phyloP scores from a whole-genome alignment of 2,797 vertebrate species.

The Eulemur albifrons region DNA sequence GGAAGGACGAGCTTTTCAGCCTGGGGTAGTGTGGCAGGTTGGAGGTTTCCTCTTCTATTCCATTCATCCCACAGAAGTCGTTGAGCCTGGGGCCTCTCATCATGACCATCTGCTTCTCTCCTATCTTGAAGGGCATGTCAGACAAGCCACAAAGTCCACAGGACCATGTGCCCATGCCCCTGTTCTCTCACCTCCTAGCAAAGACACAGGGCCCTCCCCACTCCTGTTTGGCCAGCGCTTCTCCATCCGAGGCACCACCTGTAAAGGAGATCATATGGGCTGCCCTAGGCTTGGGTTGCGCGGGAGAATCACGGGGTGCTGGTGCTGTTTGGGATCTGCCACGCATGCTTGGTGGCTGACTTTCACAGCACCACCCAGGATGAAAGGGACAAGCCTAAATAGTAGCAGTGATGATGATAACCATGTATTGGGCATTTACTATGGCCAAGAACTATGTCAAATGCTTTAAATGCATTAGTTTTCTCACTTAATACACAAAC shows the following conservation, averaged over 20 bases:
- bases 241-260: background rate
- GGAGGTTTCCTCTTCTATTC: slow-evolving; percentile 1
- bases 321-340: background rate
- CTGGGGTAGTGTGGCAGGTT: background rate
- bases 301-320: background rate
- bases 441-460: background rate
- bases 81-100: background rate
- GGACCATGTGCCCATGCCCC: background rate
- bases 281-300: background rate
- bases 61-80: background rate
- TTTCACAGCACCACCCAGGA: background rate
- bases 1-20: background rate
- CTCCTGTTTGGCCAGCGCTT: background rate
- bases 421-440: background rate
- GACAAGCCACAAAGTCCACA: background rate
- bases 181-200: background rate
- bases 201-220: background rate
- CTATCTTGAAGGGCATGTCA: background rate
- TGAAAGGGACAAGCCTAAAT: background rate
- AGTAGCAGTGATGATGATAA: background rate
- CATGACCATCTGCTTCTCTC: slow-evolving; percentile 49
- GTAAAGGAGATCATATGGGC: background rate
- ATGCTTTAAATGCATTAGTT: background rate
- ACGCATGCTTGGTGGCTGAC: background rate
- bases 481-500: background rate